Percentiles rank a stretch among this genome's conserved stretches.
Evolutionary conservation across 2,113 vertebrate genomes (phyloP).

Genomic region (Ammodytes marinus): DNA sequence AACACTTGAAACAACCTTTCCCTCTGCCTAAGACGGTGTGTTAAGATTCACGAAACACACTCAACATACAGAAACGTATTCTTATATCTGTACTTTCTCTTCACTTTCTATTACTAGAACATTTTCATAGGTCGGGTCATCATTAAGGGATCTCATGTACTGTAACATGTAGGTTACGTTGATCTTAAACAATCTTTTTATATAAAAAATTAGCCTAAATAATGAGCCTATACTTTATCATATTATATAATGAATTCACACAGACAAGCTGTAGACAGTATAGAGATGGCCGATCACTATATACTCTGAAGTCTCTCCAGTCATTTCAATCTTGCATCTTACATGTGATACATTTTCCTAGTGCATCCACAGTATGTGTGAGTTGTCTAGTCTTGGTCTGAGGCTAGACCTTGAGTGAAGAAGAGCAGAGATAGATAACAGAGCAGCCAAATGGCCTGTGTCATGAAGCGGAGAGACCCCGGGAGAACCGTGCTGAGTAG

Average conservation of each 20-base stretch:
- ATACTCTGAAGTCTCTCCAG: neutral
- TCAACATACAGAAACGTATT: neutral
- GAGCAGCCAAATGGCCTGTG: slow-evolving; percentile 59
- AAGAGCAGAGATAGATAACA: slow-evolving; percentile 66
- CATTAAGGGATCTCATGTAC: neutral
- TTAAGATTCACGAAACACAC: neutral
- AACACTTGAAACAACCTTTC: neutral
- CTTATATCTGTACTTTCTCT: neutral
- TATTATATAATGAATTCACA: neutral
- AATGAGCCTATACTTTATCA: neutral
- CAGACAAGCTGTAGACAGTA: neutral
- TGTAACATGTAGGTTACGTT: neutral
- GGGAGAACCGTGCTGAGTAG: slow-evolving; percentile 18
- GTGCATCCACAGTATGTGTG: slow-evolving; percentile 10
- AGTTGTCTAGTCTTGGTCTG: slow-evolving; percentile 28
- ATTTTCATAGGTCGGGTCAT: neutral
- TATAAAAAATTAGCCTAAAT: neutral
- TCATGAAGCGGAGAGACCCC: slow-evolving; percentile 44
- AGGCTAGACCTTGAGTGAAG: slow-evolving; percentile 58
- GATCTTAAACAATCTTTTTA: neutral
- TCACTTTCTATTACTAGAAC: neutral
- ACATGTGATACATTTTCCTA: slow-evolving; percentile 14
- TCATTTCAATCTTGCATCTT: slow-evolving; percentile 1
- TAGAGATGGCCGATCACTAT: neutral
- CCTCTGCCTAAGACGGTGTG: neutral